phyloP scores from a whole-genome alignment of 2,113 vertebrate genomes.

The Podocnemis expansa region DNA sequence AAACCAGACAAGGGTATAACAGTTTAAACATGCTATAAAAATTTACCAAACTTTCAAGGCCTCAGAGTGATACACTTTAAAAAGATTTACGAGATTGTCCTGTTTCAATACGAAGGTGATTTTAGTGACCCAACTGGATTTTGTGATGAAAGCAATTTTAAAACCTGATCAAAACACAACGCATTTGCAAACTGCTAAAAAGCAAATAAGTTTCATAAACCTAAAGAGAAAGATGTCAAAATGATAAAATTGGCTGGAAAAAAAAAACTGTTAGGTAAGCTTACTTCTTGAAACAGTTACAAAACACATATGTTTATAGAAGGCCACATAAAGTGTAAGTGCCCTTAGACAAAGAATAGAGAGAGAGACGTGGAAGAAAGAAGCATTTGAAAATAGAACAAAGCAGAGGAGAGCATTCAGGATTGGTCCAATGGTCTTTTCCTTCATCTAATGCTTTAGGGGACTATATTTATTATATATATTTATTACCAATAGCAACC shows the following conservation, averaged over 20 bases:
- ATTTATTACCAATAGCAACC: neutral
- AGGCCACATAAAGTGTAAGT: neutral
- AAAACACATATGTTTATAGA: conserved; percentile 20
- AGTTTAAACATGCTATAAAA: neutral
- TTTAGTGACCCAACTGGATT: neutral
- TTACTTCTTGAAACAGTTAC: conserved; percentile 5
- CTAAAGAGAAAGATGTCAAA: neutral
- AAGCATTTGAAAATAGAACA: neutral
- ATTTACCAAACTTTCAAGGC: neutral
- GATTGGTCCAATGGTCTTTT: neutral
- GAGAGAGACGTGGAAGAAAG: neutral
- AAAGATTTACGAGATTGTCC: neutral
- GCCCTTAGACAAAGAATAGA: neutral
- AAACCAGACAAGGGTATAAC: neutral
- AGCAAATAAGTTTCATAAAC: conserved; percentile 9
- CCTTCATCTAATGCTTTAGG: neutral
- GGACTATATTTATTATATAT: neutral
- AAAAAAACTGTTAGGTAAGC: neutral
- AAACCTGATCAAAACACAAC: conserved; percentile 7
- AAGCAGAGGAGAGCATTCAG: neutral
- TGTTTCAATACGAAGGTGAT: neutral
- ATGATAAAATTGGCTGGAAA: neutral
- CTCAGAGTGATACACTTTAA: neutral
- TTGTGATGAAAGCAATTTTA: neutral
- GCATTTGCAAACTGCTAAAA: neutral